Evolutionary conservation across 92 coral and sea anemone species (phyloP).

Genomic region (Epizoanthus stellaris): DNA sequence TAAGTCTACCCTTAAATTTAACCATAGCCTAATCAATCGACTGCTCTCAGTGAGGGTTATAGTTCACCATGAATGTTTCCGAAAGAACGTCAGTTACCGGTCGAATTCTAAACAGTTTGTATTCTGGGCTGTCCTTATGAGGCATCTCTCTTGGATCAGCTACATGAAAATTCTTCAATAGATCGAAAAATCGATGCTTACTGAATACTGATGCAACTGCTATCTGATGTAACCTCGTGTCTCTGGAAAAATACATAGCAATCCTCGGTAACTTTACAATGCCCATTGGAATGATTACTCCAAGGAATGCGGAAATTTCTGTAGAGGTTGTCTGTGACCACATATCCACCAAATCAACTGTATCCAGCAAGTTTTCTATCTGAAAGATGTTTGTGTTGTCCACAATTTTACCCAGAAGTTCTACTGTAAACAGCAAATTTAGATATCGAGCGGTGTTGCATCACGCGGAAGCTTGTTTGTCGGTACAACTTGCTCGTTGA

Average conservation of each 20-base stretch:
- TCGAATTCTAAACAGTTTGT: neutral
- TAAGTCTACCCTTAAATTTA: conserved; percentile 39
- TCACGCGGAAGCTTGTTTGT: conserved; percentile 13
- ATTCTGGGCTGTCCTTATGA: neutral
- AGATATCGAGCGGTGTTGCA: conserved; percentile 30
- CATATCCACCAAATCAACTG: too few relatives aligned
- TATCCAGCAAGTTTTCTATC: too few relatives aligned
- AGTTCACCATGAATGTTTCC: conserved; percentile 1
- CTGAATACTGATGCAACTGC: conserved; percentile 15
- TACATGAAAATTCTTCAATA: neutral
- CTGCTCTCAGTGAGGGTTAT: conserved; percentile 41
- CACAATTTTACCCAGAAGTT: conserved; percentile 16
- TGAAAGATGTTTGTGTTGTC: conserved; percentile 3
- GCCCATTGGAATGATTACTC: neutral
- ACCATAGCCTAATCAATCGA: conserved; percentile 47
- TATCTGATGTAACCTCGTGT: neutral
- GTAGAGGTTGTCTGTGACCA: neutral
- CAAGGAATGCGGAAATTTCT: conserved; percentile 14
- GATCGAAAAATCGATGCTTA: neutral
- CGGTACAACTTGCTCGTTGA: conserved; percentile 13
- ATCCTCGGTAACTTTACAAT: neutral
- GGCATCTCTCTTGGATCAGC: conserved; percentile 3
- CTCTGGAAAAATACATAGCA: neutral
- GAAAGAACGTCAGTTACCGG: neutral
- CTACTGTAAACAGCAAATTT: conserved; percentile 21